Base-by-base conservation (phyloP, 2,113 vertebrate species). In the Daphoenositta chrysoptera region DNA sequence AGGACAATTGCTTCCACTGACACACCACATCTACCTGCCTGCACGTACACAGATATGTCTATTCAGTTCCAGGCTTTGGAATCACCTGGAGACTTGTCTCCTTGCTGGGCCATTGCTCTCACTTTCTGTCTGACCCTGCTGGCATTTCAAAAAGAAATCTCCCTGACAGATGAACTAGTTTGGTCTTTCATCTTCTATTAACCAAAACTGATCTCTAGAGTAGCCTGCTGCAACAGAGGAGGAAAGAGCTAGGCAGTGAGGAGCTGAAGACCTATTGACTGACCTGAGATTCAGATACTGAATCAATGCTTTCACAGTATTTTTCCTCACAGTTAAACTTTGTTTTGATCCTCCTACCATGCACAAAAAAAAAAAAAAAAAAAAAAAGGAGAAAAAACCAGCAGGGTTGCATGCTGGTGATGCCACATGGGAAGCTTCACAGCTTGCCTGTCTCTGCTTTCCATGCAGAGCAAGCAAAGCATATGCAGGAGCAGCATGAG, bases 41-140 rank as follows among this genome's bases (percentile, higher is more conserved):
- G 23, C 37, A 40, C 0, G 0, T 45, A 45, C 17, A 44, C 15
- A 61, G 35, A 40, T 9, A 19, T 1, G 0, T 45, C 45, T 45
- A 2, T 31, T 54, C 1, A 1, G n/a, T 26, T 83, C 17, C 42
- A 42, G 53, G 23, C 11, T 88, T 63, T 63, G 27, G 33, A 88
- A 85, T 17, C 71, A 35, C 28, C 13, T 10, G 15, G 53, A 73
- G n/a, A 65, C 14, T 51, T 51, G 16, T 66, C 10, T 91, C n/a
- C 42, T 84, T 78, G 35, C 51, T 54, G 35, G 28, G 40, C 23
- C 23, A 54, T 57, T 2, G 1, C 28, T 95, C 47, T 73, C n/a
- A 31, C 51, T 81, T 89, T 73, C 47, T 56, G 12, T 71, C 53
- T 76, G 61, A 79, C 69, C 47, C 33, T 45, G 12, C 13, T 61